These are phyloP conservation scores for Erebia palarica DNA, from an alignment of 2,888 invertebrate species.

Conservation along the genomic window DNA sequence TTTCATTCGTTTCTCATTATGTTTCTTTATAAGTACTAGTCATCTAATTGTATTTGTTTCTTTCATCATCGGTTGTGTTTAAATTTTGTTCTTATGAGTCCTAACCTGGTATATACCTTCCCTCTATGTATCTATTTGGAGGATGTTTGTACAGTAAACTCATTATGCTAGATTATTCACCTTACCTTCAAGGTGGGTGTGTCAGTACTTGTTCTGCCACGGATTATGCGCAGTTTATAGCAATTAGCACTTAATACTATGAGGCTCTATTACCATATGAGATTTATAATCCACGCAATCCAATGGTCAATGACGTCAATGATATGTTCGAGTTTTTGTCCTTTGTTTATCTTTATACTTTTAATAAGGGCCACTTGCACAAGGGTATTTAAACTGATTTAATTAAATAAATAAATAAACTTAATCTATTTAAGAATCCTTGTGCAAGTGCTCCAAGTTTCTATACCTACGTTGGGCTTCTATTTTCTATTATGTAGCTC, in stretches of 20 bases:
- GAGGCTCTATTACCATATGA: constrained; percentile 12
- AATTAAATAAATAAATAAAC: background rate
- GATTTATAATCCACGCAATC: background rate
- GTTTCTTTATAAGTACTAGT: too few species aligned
- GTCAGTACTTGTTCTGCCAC: constrained; percentile 37
- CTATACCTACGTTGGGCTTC: too few species aligned
- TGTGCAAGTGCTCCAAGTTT: too few species aligned
- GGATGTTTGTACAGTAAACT: constrained; percentile 26
- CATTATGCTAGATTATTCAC: constrained; percentile 32
- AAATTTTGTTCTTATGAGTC: background rate
- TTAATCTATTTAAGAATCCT: too few species aligned
- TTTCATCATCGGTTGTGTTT: background rate
- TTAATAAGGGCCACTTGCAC: too few species aligned
- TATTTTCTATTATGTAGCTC: too few species aligned
- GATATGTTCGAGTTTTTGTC: background rate
- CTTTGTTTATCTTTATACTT: background rate
- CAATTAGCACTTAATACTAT: constrained; percentile 24
- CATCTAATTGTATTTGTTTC: background rate
- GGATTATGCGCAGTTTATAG: constrained; percentile 42
- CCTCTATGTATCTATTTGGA: constrained; percentile 1
- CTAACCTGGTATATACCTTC: background rate
- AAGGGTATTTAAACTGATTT: too few species aligned
- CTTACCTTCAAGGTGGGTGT: constrained; percentile 39
- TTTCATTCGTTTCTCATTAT: background rate
- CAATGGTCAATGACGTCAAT: constrained; percentile 7